Percentiles rank a stretch among this genome's conserved stretches.
phyloP scores from a whole-genome alignment of 2,113 vertebrate species.

The Bos taurus region DNA sequence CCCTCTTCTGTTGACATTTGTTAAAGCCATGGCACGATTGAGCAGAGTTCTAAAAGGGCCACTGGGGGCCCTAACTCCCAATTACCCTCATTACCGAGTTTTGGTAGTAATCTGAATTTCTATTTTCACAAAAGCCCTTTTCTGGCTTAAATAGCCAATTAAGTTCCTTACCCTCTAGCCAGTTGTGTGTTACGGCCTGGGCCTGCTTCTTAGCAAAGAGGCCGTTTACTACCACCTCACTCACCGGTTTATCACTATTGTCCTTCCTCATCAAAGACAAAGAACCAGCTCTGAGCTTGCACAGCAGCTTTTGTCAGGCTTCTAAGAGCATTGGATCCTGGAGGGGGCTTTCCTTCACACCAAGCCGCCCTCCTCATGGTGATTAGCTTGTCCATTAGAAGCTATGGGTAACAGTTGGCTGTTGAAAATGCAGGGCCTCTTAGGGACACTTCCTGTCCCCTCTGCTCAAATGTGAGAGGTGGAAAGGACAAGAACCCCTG shows the following conservation, averaged over 20 bases:
- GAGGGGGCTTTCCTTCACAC: not conserved
- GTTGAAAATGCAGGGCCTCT: not conserved
- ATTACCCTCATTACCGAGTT: not conserved
- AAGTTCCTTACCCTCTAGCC: not conserved
- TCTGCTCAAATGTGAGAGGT: not conserved
- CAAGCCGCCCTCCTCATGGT: rapidly evolving
- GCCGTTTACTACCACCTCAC: not conserved
- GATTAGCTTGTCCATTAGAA: not conserved
- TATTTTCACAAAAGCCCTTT: not conserved
- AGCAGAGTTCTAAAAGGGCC: slow-evolving; percentile 9
- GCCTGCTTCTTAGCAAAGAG: not conserved
- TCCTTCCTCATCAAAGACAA: not conserved
- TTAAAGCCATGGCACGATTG: not conserved
- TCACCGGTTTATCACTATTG: not conserved
- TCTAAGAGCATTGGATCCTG: not conserved
- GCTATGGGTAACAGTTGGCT: not conserved
- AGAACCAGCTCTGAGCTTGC: not conserved
- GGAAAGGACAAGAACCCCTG: not conserved
- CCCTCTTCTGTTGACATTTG: not conserved
- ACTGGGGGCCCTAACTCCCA: not conserved
- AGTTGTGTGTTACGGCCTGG: not conserved
- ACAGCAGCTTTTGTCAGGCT: not conserved
- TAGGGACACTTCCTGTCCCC: not conserved
- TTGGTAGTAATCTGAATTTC: not conserved
- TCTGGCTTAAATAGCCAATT: slow-evolving; percentile 3